phyloP scores from a whole-genome alignment of 2,797 vertebrate genomes.

The Periophthalmus magnuspinnatus region DNA sequence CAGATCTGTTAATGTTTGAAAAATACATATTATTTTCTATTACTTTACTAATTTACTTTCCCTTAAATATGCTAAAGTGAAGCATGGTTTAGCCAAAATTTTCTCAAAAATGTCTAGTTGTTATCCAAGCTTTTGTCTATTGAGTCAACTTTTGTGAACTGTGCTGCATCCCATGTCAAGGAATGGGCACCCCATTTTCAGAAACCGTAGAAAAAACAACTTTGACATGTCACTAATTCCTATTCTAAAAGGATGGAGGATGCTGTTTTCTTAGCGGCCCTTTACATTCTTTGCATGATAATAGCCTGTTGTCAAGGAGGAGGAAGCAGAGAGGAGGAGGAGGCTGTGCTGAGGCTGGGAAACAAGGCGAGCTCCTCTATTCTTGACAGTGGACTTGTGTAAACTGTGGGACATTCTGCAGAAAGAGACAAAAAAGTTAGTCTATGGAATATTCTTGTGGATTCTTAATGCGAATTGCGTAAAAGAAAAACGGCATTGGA shows the following conservation, averaged over 20 bases:
- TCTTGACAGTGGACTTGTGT: conserved; percentile 31
- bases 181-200: background rate
- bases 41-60: background rate
- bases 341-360: conserved; percentile 34
- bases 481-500: background rate
- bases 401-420: conserved; percentile 1
- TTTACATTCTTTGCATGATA: conserved; percentile 66
- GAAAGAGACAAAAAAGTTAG: background rate
- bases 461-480: background rate
- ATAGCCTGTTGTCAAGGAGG: conserved; percentile 53
- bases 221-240: background rate
- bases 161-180: conserved; percentile 1
- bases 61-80: background rate
- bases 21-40: background rate
- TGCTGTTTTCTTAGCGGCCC: conserved; percentile 35
- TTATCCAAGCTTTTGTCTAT: background rate
- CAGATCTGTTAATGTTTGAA: background rate
- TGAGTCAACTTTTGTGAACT: conserved; percentile 4
- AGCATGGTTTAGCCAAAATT: background rate
- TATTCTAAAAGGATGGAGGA: conserved; percentile 24
- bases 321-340: conserved; percentile 41
- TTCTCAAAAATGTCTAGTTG: background rate
- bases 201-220: conserved; percentile 5
- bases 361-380: conserved; percentile 18
- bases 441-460: background rate